phyloP scores from a whole-genome alignment of 1,140 invertebrate species.

The Anagrus nilaparvatae region DNA sequence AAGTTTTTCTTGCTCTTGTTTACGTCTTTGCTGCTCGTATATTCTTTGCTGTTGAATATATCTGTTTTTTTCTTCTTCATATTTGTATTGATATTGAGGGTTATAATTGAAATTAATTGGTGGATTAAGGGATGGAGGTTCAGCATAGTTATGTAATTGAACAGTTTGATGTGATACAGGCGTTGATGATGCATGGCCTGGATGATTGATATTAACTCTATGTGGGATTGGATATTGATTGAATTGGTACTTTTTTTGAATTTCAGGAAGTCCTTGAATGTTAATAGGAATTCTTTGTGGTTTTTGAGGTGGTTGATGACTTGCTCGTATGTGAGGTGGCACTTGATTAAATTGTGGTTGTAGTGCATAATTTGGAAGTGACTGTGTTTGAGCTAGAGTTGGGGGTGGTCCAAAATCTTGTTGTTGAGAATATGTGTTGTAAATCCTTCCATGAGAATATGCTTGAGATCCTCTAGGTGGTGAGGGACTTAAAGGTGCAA shows the following conservation, averaged over 20 bases:
- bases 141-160: conserved; percentile 26
- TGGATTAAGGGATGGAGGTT: conserved; percentile 9
- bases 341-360: conserved; percentile 24
- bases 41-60: conserved; percentile 32
- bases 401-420: conserved; percentile 29
- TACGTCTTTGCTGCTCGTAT: conserved; percentile 30
- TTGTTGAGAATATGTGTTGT: conserved; percentile 40
- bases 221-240: conserved; percentile 25
- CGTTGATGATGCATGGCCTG: conserved; percentile 21
- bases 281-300: conserved; percentile 31
- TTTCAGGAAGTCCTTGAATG: conserved; percentile 36
- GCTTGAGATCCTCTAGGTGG: conserved; percentile 34
- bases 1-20: conserved; percentile 29
- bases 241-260: conserved; percentile 30
- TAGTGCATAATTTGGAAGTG: conserved; percentile 29
- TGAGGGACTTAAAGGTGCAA: conserved; percentile 33
- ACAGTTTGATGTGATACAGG: conserved; percentile 29
- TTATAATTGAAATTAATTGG: conserved; percentile 14
- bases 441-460: conserved; percentile 42
- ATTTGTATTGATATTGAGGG: conserved; percentile 13
- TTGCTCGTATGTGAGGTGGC: conserved; percentile 13
- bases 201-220: conserved; percentile 28
- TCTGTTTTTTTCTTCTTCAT: conserved; percentile 22
- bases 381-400: conserved; percentile 25
- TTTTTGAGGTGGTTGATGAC: conserved; percentile 18